Conservation (phyloP, 2,113 vertebrate species). For the Clarias magur region DNA sequence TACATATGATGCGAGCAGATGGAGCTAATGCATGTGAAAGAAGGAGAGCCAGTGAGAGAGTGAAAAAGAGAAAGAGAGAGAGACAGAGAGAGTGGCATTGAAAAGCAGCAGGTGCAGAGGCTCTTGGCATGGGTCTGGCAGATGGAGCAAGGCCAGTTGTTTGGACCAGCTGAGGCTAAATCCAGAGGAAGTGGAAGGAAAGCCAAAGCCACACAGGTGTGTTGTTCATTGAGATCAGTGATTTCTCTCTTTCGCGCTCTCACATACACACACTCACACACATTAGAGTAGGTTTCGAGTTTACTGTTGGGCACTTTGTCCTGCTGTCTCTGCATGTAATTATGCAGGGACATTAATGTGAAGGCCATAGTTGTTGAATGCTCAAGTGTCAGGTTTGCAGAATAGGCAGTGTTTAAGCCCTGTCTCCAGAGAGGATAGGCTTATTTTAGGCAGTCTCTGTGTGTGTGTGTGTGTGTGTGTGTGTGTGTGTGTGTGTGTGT, state of each 20-base stretch:
- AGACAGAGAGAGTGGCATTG: not conserved
- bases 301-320: not conserved
- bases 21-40: not conserved
- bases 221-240: slow-evolving; percentile 25
- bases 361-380: not conserved
- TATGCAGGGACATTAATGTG: slow-evolving; percentile 4
- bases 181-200: not conserved
- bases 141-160: slow-evolving; percentile 10
- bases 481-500: not conserved
- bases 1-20: slow-evolving; percentile 28
- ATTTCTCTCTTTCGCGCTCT: not conserved
- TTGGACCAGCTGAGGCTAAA: slow-evolving; percentile 10
- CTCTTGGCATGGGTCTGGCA: not conserved
- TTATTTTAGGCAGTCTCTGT: slow-evolving; percentile 12
- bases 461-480: not conserved
- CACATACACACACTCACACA: slow-evolving; percentile 12
- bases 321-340: not conserved
- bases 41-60: not conserved
- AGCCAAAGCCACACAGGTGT: slow-evolving; percentile 40
- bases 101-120: slow-evolving; percentile 38
- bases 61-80: slow-evolving; percentile 25
- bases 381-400: not conserved
- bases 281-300: not conserved
- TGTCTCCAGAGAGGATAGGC: not conserved
- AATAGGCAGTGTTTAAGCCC: not conserved